Evolutionary conservation across 1,140 invertebrate species (phyloP).

Genomic region (Ridgeia piscesae): DNA sequence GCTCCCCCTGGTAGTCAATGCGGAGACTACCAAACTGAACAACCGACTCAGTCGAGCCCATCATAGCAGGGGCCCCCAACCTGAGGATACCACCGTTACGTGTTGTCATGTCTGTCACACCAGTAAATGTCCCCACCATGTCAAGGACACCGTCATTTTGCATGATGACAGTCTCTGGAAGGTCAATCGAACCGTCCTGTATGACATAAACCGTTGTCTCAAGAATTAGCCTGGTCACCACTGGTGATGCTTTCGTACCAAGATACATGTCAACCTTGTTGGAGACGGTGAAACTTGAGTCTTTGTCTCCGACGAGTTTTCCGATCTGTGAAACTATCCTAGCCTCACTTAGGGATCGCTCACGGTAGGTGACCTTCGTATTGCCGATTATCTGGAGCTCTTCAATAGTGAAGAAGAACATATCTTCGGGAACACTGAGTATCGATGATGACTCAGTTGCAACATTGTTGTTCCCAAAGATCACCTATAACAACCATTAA

Average conservation of each 20-base stretch:
- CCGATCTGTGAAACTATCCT: constrained; percentile 31
- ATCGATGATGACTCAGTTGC: constrained; percentile 28
- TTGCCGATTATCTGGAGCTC: constrained; percentile 30
- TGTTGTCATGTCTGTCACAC: constrained; percentile 27
- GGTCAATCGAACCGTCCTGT: constrained; percentile 34
- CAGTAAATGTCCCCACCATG: constrained; percentile 39
- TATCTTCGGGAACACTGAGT: constrained; percentile 29
- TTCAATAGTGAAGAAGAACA: constrained; percentile 30
- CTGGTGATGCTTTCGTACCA: background rate
- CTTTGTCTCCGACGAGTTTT: constrained; percentile 25
- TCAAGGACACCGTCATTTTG: constrained; percentile 34
- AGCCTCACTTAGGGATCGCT: constrained; percentile 20
- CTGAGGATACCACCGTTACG: background rate
- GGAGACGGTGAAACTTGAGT: background rate
- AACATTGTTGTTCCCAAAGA: constrained; percentile 28
- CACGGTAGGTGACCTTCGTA: constrained; percentile 27
- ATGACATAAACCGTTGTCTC: constrained; percentile 7
- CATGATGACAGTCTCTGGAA: constrained; percentile 37
- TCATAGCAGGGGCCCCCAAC: background rate
- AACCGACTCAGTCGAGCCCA: background rate
- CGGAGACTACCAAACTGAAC: constrained; percentile 29
- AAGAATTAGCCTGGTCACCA: background rate
- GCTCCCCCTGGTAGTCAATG: constrained; percentile 34
- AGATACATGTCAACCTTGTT: constrained; percentile 32
- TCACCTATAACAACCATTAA: constrained; percentile 22